phyloP scores from a whole-genome alignment of 2,888 invertebrate species.

The Diloba caeruleocephala region DNA sequence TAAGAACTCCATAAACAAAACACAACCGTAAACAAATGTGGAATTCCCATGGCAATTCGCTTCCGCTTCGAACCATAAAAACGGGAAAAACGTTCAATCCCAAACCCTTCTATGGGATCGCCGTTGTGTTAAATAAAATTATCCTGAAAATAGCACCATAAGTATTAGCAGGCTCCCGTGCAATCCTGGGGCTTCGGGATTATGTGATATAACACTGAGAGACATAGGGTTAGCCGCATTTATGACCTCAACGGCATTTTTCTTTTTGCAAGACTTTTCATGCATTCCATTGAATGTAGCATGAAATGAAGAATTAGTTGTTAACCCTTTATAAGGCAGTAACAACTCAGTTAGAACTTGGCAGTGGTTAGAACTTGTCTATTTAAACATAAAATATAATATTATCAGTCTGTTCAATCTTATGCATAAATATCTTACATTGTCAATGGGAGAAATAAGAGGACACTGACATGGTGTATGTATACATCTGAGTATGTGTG shows the following conservation, averaged over 20 bases:
- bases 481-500: no score
- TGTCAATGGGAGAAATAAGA: no score
- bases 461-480: no score
- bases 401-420: no score
- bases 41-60: slow-evolving; percentile 6
- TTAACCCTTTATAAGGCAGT: no score
- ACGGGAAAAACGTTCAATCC: slow-evolving; percentile 28
- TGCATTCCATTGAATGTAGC: not conserved
- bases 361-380: no score
- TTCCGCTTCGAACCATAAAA: slow-evolving; percentile 33
- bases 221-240: not conserved
- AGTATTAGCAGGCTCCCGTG: slow-evolving; percentile 37
- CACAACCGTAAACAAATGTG: slow-evolving; percentile 19
- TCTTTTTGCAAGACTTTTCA: not conserved
- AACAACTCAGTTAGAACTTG: no score
- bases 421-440: no score
- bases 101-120: slow-evolving; percentile 15
- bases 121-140: slow-evolving; percentile 53
- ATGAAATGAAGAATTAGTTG: no score
- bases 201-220: slow-evolving; percentile 13
- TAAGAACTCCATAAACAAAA: no score
- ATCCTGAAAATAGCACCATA: slow-evolving; percentile 11
- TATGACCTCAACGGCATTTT: not conserved
- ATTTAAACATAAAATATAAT: no score
- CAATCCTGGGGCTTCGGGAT: slow-evolving; percentile 16